A percentile compares a stretch with the other conserved stretches of the same genome.
These are phyloP conservation scores for Zaprionus nigranus DNA, from an alignment of 1,140 invertebrate species.

Conservation along the genomic window DNA sequence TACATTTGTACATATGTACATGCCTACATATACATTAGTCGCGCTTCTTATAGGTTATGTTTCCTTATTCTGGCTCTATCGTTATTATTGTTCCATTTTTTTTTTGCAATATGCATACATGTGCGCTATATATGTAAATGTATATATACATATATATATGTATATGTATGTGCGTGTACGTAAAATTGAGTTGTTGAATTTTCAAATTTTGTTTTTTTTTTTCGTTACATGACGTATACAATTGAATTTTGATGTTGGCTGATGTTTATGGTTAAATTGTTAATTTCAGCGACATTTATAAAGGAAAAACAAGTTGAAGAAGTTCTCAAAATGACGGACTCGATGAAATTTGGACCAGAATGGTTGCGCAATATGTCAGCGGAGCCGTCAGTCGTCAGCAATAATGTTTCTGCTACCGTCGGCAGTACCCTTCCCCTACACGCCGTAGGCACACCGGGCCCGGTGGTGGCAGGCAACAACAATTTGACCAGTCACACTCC, in stretches of 20 bases:
- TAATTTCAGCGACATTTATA: constrained; percentile 25
- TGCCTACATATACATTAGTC: constrained; percentile 23
- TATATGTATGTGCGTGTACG: background rate
- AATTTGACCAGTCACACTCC: constrained; percentile 22
- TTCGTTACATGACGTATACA: constrained; percentile 4
- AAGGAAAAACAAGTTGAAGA: constrained; percentile 38
- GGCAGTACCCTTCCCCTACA: constrained; percentile 52
- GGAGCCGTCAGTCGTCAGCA: constrained; percentile 70
- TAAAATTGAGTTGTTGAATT: background rate
- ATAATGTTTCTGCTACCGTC: constrained; percentile 24
- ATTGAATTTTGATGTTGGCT: background rate
- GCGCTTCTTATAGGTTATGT: constrained; percentile 42
- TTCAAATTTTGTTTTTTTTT: background rate
- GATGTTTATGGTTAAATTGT: constrained; percentile 11
- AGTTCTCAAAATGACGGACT: constrained; percentile 87
- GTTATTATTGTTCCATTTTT: constrained; percentile 21
- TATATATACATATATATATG: background rate
- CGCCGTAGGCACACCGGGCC: constrained; percentile 9
- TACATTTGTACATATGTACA: constrained; percentile 16
- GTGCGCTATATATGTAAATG: background rate
- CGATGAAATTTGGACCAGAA: constrained; percentile 91
- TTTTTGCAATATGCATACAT: constrained; percentile 17
- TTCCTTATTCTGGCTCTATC: constrained; percentile 10
- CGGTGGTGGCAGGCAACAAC: background rate
- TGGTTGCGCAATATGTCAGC: constrained; percentile 89